A percentile compares a stretch with the other conserved stretches of the same genome.
Conservation (phyloP, 1,140 invertebrate species). For the Antheraea mylitta region DNA sequence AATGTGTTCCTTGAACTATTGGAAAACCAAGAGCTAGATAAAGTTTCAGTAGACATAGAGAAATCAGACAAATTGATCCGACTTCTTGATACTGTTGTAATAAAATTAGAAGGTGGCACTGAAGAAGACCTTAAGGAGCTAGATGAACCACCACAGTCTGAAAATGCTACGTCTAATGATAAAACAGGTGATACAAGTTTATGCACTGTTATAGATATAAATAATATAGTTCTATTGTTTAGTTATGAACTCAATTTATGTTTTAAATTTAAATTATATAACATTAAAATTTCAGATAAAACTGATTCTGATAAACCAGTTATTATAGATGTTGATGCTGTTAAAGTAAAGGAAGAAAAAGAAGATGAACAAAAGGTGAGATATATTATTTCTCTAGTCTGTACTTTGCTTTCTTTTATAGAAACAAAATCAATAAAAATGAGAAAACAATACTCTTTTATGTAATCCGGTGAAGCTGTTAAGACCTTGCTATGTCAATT, state of each 20-base stretch:
- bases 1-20: constrained; percentile 94
- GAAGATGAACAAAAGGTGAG: constrained; percentile 49
- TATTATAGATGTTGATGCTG: constrained; percentile 64
- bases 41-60: constrained; percentile 91
- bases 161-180: constrained; percentile 44
- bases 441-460: no score
- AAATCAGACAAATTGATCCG: constrained; percentile 92
- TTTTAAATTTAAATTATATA: constrained; percentile 4
- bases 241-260: background rate
- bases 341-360: constrained; percentile 70
- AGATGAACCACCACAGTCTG: constrained; percentile 79
- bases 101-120: constrained; percentile 97
- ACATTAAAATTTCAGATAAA: constrained; percentile 59
- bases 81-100: constrained; percentile 97
- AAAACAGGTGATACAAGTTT: constrained; percentile 45
- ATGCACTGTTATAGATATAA: background rate
- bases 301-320: constrained; percentile 74
- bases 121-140: constrained; percentile 94
- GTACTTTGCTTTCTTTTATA: background rate
- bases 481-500: no score
- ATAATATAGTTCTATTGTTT: background rate
- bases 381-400: background rate
- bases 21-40: constrained; percentile 86
- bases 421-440: no score
- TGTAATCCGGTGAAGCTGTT: no score